Evolutionary conservation across 2,888 invertebrate species (phyloP), one percentile per base, ranked within the genome.

Genomic region (Mimachlamys varia): DNA sequence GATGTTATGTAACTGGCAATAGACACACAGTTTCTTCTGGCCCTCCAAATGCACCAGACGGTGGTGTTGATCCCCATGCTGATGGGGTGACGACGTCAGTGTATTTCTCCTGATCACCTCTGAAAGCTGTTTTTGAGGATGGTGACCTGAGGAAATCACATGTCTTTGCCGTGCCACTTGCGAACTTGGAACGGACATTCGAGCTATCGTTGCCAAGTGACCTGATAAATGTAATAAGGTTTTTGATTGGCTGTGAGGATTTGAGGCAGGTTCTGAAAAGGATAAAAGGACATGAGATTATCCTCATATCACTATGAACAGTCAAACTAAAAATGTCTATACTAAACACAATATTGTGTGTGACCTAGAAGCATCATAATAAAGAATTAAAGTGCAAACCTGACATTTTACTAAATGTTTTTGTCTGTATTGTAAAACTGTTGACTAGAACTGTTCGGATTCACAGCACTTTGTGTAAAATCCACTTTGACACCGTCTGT

Each of bases 1-100:
- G 22, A 90, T 76, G 50, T 88, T 90, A 22, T 89, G 89, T 49
- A 90, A 89, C 89, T 90, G 90, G 89, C 90, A 90, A 58, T 89
- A 89, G 12, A 90, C 87, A 89, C 90, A 90, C 10, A 89, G 88
- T 58, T 90, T 90, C 89, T 90, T 89, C 55, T 90, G 76, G 27
- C 76, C 76, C 27, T 76, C 76, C 27, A 76, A 22, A 27, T 76
- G 76, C 27, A 76, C 76, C 27, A 76, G 76, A 33, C 76, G 76
- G 76, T 76, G 76, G 27, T 76, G 53, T 53, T 17, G 3, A 2
- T 53, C 53, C 53, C 53, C 53, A 13, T 53, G 53, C 17, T 53
- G 53, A 19, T 19, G 27, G 17, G 76, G 33, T 12, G 27, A 27
- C 17, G 27, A 3, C 76, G 10, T 76, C 13, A 22, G 76, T 76